Conservation (phyloP, 1,140 invertebrate species). For the Himalopsyche phryganea region DNA sequence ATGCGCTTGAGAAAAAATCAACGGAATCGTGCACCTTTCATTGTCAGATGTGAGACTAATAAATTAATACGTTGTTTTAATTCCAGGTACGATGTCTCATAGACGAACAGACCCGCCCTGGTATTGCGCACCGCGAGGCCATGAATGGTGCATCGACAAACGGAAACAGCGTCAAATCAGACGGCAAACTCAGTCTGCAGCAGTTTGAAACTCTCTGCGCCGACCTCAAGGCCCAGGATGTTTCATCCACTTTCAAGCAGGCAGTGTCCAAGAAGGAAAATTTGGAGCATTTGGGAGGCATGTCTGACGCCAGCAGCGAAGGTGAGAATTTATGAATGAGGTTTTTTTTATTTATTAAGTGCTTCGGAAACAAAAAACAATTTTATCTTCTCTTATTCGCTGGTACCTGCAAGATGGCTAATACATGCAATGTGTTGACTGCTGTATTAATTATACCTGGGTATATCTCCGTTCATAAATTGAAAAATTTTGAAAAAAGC, state of each 20-base stretch:
- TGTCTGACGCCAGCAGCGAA: conserved; percentile 91
- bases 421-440: too few relatives aligned
- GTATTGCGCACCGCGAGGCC: conserved; percentile 32
- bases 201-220: conserved; percentile 90
- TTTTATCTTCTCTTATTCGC: too few relatives aligned
- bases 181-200: conserved; percentile 69
- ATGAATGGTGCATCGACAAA: neutral
- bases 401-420: too few relatives aligned
- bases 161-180: conserved; percentile 51
- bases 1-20: too few relatives aligned
- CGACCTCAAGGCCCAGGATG: conserved; percentile 86
- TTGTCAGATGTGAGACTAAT: too few relatives aligned
- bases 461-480: too few relatives aligned
- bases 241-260: conserved; percentile 86
- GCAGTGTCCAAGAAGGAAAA: conserved; percentile 91
- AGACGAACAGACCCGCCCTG: conserved; percentile 59
- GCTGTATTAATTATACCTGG: too few relatives aligned
- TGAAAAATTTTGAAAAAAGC: too few relatives aligned
- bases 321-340: conserved; percentile 45
- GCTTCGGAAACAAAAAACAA: too few relatives aligned
- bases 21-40: too few relatives aligned
- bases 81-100: conserved; percentile 81
- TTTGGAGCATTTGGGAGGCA: conserved; percentile 87
- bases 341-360: neutral
- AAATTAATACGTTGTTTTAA: too few relatives aligned